phyloP scores from a whole-genome alignment of 2,797 vertebrate genomes.

The Eulemur albifrons region DNA sequence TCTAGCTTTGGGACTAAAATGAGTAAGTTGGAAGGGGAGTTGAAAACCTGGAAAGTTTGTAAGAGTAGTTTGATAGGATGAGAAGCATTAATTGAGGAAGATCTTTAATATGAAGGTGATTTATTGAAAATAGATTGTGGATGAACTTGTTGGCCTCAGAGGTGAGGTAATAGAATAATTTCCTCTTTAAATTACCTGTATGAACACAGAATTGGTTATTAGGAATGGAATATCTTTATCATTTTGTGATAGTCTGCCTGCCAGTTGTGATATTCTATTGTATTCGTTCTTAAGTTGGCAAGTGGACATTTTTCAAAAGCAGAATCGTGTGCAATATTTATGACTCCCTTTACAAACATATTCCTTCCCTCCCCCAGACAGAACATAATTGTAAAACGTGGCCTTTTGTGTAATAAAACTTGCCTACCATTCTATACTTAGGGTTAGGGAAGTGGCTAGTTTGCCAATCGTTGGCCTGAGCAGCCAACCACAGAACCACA shows the following conservation, averaged over 20 bases:
- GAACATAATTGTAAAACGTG: slow-evolving; percentile 5
- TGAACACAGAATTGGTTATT: slow-evolving; percentile 37
- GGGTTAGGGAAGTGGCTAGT: neutral
- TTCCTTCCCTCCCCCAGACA: neutral
- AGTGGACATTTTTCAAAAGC: slow-evolving; percentile 48
- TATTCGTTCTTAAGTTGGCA: slow-evolving; percentile 29
- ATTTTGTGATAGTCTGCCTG: slow-evolving; percentile 27
- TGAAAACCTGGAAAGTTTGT: slow-evolving; percentile 23
- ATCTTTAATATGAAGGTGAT: slow-evolving; percentile 53
- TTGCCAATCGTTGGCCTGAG: neutral
- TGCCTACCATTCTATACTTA: neutral
- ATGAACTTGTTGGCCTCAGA: slow-evolving; percentile 30
- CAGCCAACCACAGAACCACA: neutral
- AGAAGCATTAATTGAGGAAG: slow-evolving; percentile 56
- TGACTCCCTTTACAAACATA: neutral
- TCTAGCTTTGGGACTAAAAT: slow-evolving; percentile 31
- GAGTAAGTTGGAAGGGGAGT: slow-evolving; percentile 9
- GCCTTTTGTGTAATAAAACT: slow-evolving; percentile 4
- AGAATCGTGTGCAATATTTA: slow-evolving; percentile 55
- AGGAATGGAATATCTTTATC: slow-evolving; percentile 23
- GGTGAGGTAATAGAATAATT: slow-evolving; percentile 52
- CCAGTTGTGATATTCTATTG: slow-evolving; percentile 35
- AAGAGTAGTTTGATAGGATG: slow-evolving; percentile 48
- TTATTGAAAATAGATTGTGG: slow-evolving; percentile 67
- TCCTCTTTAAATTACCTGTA: slow-evolving; percentile 22